These are phyloP conservation scores for Gonatopus flavifemur DNA, from an alignment of 1,140 invertebrate genomes.

Conservation along the genomic window DNA sequence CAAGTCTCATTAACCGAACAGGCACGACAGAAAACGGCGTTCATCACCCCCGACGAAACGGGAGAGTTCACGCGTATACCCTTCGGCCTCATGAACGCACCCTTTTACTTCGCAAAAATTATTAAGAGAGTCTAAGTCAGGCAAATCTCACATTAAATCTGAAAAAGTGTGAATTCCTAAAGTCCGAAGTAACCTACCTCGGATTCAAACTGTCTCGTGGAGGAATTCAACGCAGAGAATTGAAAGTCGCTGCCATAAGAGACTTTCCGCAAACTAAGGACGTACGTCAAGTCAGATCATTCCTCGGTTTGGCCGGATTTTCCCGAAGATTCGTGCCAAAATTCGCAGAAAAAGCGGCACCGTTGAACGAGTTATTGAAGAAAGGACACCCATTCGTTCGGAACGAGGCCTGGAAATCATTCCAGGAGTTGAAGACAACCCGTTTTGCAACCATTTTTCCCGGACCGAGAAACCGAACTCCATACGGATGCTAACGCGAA, in stretches of 20 bases:
- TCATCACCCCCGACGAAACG: conserved; percentile 20
- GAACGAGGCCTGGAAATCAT: conserved; percentile 5
- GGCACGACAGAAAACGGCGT: conserved; percentile 16
- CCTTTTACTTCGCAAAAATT: conserved; percentile 45
- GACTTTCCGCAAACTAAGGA: conserved; percentile 9
- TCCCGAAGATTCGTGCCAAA: conserved; percentile 39
- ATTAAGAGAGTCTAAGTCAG: conserved; percentile 6
- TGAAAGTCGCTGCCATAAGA: conserved; percentile 27
- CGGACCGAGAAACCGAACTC: too few species aligned
- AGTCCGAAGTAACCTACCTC: conserved; percentile 27
- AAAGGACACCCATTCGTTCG: too few species aligned
- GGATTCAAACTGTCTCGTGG: conserved; percentile 29
- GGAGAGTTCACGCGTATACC: conserved; percentile 46
- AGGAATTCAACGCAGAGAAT: conserved; percentile 25
- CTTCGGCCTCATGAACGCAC: conserved; percentile 54
- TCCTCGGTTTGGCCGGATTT: conserved; percentile 41
- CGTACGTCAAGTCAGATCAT: conserved; percentile 33
- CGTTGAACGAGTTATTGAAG: conserved; percentile 27
- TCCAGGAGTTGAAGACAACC: too few species aligned
- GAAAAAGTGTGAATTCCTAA: conserved; percentile 24
- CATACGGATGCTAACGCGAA: conserved; percentile 19
- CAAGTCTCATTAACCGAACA: conserved; percentile 1
- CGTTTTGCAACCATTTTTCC: too few species aligned
- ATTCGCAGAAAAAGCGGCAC: conserved; percentile 30
- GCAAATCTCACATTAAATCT: conserved; percentile 21